Evolutionary conservation across 2,797 vertebrate genomes (phyloP).

Genomic region (Tapera naevia): DNA sequence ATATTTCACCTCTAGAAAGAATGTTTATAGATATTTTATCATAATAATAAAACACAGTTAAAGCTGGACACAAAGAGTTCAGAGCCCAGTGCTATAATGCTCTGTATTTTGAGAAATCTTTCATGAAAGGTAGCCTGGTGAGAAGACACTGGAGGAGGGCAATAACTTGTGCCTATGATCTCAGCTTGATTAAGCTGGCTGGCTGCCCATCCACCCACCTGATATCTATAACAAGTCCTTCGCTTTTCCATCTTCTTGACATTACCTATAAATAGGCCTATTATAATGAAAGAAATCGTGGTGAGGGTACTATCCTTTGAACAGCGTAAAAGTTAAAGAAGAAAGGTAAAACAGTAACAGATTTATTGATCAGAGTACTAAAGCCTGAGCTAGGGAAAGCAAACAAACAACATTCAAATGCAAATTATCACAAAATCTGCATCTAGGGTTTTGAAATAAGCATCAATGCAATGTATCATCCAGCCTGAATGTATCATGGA

Average conservation of each 20-base stretch:
- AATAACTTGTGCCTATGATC: conserved; percentile 30
- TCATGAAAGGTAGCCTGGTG: neutral
- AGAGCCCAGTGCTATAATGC: neutral
- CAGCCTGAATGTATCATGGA: neutral
- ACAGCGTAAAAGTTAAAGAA: neutral
- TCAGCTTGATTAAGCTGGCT: conserved; percentile 17
- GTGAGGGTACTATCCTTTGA: neutral
- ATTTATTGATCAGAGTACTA: neutral
- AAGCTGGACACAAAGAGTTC: neutral
- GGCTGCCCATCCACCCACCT: neutral
- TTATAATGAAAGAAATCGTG: neutral
- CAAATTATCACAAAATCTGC: neutral
- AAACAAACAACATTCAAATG: neutral
- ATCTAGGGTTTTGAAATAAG: neutral
- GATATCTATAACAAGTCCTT: neutral
- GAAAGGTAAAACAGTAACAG: neutral
- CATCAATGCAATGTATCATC: neutral
- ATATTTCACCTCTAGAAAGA: neutral
- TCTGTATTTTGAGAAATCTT: neutral
- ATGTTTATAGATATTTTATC: neutral
- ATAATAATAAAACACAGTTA: neutral
- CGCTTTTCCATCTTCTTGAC: neutral
- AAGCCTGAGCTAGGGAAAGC: neutral
- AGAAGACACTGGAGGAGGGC: conserved; percentile 21
- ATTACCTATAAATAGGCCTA: neutral